phyloP scores from a whole-genome alignment of 2,113 vertebrate genomes.

The Engystomops pustulosus region DNA sequence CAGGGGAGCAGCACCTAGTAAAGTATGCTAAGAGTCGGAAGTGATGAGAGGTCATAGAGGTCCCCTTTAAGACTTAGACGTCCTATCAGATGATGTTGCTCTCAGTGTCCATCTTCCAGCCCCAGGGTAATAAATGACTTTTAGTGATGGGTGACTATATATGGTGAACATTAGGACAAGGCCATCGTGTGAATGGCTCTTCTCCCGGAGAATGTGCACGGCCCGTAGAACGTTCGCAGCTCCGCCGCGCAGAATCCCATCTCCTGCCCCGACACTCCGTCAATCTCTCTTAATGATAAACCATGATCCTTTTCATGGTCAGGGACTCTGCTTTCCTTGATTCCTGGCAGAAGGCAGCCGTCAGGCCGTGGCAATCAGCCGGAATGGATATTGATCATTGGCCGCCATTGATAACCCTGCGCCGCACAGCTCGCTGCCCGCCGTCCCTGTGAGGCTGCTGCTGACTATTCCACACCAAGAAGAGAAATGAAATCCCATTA shows the following conservation, averaged over 20 bases:
- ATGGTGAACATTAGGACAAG: neutral
- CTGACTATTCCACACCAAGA: constrained; percentile 24
- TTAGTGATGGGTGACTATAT: constrained; percentile 3
- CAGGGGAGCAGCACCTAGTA: too few relatives aligned
- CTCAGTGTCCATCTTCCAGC: too few relatives aligned
- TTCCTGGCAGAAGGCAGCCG: constrained; percentile 49
- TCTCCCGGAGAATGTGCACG: constrained; percentile 10
- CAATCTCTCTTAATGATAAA: constrained; percentile 58
- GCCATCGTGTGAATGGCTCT: constrained; percentile 20
- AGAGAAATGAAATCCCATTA: constrained; percentile 58
- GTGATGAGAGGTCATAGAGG: too few relatives aligned
- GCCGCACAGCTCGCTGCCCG: constrained; percentile 57
- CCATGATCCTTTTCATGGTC: constrained; percentile 32
- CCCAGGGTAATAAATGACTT: neutral
- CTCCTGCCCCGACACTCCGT: constrained; percentile 31
- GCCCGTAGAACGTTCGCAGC: constrained; percentile 4
- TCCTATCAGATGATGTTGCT: too few relatives aligned
- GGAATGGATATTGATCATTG: constrained; percentile 57
- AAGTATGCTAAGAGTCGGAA: too few relatives aligned
- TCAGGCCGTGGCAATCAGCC: constrained; percentile 53
- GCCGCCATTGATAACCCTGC: constrained; percentile 49
- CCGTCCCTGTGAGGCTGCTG: constrained; percentile 40
- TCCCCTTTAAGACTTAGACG: too few relatives aligned
- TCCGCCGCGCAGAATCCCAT: neutral
- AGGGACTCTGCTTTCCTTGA: constrained; percentile 44